Evolutionary conservation across 2,113 vertebrate genomes (phyloP), one percentile per base, ranked within the genome.

Genomic region (Cololabis saira): DNA sequence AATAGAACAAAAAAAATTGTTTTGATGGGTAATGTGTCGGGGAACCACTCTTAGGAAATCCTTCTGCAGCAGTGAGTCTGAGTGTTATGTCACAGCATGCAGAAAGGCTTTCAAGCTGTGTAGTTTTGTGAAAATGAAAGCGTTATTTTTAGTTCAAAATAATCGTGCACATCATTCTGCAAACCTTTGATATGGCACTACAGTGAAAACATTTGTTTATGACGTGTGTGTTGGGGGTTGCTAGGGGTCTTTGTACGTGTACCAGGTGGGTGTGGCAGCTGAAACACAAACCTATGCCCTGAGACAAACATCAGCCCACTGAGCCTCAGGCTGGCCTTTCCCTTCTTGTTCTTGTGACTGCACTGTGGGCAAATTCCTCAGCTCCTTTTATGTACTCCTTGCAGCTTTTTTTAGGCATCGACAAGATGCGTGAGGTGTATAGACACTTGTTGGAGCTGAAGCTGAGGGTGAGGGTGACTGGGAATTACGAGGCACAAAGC

Each of bases 211-310:
- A 61, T 17, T 45, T 14, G 21, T 67, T 50, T 40, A 54, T 14
- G 14, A 8, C 21, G 43, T 18, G 41, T 18, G 53, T 61, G 42
- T 42, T 47, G 44, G 52, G 21, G 40, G 48, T 47, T 22, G 22
- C 44, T 52, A 56, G 17, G 61, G 69, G 59, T 61, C 58, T 57
- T 16, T 71, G 64, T 52, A 30, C 22, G 62, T 81, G 72, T 85
- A 68, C 69, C 82, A 79, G 74, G 84, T 89, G 82, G 86, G 87
- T 88, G 91, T 80, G 82, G 90, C 63, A 52, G 57, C 72, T 59
- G n/a, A 78, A 53, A 83, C 41, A 71, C 54, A 65, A 62, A 82
- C 67, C 70, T 75, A 55, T 42, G 68, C 53, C 57, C 37, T 56
- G 14, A 27, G 30, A 73, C 58, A 67, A 67, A 82, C 55, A 55